These are phyloP conservation scores for Turritopsis rubra DNA, from an alignment of 30 jellyfish, hydroid and myxozoan genomes.

Conservation along the genomic window DNA sequence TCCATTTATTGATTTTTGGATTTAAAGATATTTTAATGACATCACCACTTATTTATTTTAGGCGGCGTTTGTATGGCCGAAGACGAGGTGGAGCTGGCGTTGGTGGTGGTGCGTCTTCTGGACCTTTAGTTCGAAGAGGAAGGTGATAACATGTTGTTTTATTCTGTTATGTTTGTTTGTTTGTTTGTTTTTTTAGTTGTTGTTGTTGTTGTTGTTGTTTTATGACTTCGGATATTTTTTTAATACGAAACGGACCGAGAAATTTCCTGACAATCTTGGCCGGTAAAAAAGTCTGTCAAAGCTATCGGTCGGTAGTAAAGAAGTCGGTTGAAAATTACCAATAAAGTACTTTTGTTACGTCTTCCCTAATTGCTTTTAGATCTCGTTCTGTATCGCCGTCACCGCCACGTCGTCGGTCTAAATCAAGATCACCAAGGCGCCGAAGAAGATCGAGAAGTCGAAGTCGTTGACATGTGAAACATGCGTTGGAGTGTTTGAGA, in stretches of 20 bases:
- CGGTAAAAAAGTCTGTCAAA: no score
- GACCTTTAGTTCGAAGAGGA: slow-evolving; percentile 36
- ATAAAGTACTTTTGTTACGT: no score
- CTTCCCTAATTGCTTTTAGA: background rate
- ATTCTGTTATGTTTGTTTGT: background rate
- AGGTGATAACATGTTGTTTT: slow-evolving; percentile 41
- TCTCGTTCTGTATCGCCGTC: slow-evolving; percentile 70
- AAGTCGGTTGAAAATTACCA: no score
- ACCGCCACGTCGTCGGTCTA: slow-evolving; percentile 85
- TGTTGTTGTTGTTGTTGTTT: no score
- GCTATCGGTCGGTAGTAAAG: no score
- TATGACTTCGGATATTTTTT: no score
- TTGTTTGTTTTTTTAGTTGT: no score
- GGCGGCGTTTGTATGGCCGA: slow-evolving; percentile 88
- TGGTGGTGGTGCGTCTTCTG: slow-evolving; percentile 77
- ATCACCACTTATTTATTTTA: slow-evolving; percentile 2
- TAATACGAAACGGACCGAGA: no score
- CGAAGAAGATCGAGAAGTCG: slow-evolving; percentile 42
- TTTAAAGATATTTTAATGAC: no score
- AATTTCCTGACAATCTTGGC: no score
- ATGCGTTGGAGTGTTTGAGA: background rate
- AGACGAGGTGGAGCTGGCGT: slow-evolving; percentile 94
- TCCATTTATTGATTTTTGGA: no score
- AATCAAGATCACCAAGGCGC: slow-evolving; percentile 83
- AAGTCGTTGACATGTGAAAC: background rate